These are phyloP conservation scores for Paradisaea rubra DNA, from an alignment of 2,113 vertebrate genomes.

Conservation along the genomic window DNA sequence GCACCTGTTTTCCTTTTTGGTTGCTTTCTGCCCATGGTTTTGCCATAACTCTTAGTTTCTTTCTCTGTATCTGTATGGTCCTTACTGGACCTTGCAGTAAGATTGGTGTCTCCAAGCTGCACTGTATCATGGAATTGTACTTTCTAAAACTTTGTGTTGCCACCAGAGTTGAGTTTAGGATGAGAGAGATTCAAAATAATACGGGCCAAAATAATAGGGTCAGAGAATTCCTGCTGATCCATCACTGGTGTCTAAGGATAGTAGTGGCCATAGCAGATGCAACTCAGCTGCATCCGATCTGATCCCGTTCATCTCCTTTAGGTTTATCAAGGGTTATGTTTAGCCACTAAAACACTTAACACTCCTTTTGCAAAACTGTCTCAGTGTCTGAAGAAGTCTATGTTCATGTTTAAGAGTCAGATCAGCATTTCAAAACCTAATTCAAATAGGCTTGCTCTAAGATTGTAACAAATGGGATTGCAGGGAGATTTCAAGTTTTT, in stretches of 20 bases:
- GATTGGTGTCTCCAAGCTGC: not conserved
- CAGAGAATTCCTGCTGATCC: not conserved
- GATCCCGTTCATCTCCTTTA: not conserved
- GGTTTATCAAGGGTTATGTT: not conserved
- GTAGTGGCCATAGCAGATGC: not conserved
- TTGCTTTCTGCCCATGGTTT: not conserved
- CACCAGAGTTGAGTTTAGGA: not conserved
- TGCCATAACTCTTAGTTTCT: not conserved
- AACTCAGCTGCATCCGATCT: not conserved
- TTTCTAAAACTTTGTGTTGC: not conserved
- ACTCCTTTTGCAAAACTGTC: not conserved
- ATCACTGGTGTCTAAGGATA: rapidly evolving
- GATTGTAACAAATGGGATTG: not conserved
- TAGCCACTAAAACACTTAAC: not conserved
- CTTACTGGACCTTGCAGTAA: not conserved
- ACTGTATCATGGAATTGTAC: not conserved
- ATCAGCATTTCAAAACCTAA: not conserved
- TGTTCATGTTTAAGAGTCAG: not conserved
- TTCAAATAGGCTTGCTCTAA: not conserved
- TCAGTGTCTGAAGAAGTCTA: not conserved
- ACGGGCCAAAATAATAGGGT: not conserved
- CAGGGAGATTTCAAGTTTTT: not conserved
- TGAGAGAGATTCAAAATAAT: not conserved
- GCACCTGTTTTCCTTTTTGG: not conserved
- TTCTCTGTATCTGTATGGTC: not conserved